Percentiles rank a stretch among this genome's conserved stretches.
Evolutionary conservation across 2,113 vertebrate genomes (phyloP).

Genomic region (Scomber japonicus): DNA sequence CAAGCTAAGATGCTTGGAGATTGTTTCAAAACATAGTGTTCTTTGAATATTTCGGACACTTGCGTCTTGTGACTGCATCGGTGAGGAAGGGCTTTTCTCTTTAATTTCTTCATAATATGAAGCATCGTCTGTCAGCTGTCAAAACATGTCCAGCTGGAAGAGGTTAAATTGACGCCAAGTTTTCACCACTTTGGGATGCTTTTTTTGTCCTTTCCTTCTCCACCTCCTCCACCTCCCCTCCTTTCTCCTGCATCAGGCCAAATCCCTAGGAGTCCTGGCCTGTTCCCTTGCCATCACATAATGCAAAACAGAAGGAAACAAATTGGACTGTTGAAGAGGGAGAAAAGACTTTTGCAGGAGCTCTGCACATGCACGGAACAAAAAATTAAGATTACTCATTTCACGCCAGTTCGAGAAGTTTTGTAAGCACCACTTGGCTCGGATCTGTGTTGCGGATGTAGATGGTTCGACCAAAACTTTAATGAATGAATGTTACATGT

Average conservation of each 20-base stretch:
- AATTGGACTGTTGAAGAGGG: slow-evolving; percentile 64
- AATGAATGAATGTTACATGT: slow-evolving; percentile 17
- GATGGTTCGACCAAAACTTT: slow-evolving; percentile 27
- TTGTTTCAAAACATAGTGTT: slow-evolving; percentile 45
- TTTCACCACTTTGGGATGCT: slow-evolving; percentile 54
- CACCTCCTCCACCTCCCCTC: slow-evolving; percentile 30
- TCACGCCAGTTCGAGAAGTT: slow-evolving; percentile 14
- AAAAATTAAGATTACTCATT: slow-evolving; percentile 43
- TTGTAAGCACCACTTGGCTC: slow-evolving; percentile 3
- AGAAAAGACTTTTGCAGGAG: slow-evolving; percentile 41
- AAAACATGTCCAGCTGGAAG: slow-evolving; percentile 80
- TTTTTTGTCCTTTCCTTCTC: slow-evolving; percentile 42
- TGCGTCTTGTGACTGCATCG: slow-evolving; percentile 43
- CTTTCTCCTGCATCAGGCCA: slow-evolving; percentile 24
- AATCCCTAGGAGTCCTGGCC: slow-evolving; percentile 19
- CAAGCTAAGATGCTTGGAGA: slow-evolving; percentile 28
- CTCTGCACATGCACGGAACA: slow-evolving; percentile 19
- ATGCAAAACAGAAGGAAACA: slow-evolving; percentile 77
- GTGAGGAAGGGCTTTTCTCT: slow-evolving; percentile 57
- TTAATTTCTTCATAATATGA: slow-evolving; percentile 76
- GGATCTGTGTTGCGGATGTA: neutral
- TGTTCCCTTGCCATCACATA: slow-evolving; percentile 49
- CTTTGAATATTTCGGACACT: slow-evolving; percentile 42
- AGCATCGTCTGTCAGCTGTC: slow-evolving; percentile 80
- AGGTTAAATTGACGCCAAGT: slow-evolving; percentile 76